A percentile compares a stretch with the other conserved stretches of the same genome.
Conservation (phyloP, 2,888 invertebrate species). For the Tenodera sinensis region DNA sequence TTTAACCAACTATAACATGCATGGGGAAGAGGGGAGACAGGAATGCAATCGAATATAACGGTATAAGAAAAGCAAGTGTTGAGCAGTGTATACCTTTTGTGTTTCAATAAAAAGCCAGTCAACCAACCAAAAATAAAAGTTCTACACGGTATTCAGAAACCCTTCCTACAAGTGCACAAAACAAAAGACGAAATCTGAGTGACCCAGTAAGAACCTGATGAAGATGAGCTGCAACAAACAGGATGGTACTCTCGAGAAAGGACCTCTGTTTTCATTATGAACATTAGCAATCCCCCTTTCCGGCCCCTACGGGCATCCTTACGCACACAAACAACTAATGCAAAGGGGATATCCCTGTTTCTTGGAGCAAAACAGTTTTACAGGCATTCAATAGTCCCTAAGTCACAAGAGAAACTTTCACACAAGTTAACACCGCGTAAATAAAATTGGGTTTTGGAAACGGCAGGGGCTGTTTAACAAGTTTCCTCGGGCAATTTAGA, state of each 20-base stretch:
- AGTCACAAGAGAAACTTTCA: not conserved
- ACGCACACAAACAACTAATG: not conserved
- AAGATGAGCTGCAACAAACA: not conserved
- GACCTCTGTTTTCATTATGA: not conserved
- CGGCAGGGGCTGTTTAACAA: not conserved
- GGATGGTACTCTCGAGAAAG: not conserved
- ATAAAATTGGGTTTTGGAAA: not conserved
- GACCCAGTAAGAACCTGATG: not conserved
- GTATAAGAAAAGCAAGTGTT: no score
- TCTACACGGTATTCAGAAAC: not conserved
- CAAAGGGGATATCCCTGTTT: not conserved
- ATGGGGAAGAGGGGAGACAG: no score
- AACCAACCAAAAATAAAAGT: no score
- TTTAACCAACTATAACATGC: no score
- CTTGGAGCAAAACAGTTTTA: not conserved
- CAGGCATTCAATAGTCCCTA: not conserved
- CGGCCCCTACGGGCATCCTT: not conserved
- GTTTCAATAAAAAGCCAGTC: no score
- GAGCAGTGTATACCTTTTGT: no score
- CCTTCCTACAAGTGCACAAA: not conserved
- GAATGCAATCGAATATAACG: no score
- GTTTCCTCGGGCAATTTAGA: not conserved
- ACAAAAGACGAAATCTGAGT: not conserved
- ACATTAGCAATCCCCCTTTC: not conserved
- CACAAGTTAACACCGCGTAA: not conserved